Percentiles rank a stretch among this genome's conserved stretches.
Conservation (phyloP, 2,888 invertebrate species). For the Polydrusus tereticollis region DNA sequence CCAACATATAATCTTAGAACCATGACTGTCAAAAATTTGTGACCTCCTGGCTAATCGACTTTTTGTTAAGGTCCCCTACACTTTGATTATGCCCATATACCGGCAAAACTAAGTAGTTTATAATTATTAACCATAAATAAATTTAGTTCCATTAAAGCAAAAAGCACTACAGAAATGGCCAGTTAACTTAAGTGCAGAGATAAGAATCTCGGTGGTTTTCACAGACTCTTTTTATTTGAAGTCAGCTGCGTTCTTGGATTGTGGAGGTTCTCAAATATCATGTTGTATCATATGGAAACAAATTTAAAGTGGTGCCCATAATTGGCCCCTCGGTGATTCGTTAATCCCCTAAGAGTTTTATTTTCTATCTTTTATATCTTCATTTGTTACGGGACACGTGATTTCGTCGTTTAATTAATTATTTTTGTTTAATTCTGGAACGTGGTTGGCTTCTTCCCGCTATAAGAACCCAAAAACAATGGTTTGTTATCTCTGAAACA, state of each 20-base stretch:
- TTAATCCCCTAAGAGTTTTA: too few species aligned
- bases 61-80: conserved; percentile 31
- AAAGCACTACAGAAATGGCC: conserved; percentile 23
- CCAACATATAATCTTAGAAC: conserved; percentile 23
- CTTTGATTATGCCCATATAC: conserved; percentile 37
- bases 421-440: background rate
- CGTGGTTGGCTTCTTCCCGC: conserved; percentile 1
- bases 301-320: too few species aligned
- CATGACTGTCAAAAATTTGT: conserved; percentile 34
- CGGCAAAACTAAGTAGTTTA: conserved; percentile 38
- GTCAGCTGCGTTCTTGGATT: background rate
- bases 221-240: background rate
- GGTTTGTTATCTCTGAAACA: conserved; percentile 30
- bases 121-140: conserved; percentile 35
- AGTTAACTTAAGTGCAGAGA: conserved; percentile 22
- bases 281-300: too few species aligned
- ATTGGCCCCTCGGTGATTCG: too few species aligned
- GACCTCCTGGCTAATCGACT: conserved; percentile 31
- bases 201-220: conserved; percentile 14
- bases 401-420: too few species aligned
- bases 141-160: conserved; percentile 31
- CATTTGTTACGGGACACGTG: too few species aligned
- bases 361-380: too few species aligned
- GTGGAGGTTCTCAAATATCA: too few species aligned
- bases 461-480: conserved; percentile 23